These are phyloP conservation scores for Aphidius colemani DNA, from an alignment of 2,888 invertebrate genomes.

Conservation along the genomic window DNA sequence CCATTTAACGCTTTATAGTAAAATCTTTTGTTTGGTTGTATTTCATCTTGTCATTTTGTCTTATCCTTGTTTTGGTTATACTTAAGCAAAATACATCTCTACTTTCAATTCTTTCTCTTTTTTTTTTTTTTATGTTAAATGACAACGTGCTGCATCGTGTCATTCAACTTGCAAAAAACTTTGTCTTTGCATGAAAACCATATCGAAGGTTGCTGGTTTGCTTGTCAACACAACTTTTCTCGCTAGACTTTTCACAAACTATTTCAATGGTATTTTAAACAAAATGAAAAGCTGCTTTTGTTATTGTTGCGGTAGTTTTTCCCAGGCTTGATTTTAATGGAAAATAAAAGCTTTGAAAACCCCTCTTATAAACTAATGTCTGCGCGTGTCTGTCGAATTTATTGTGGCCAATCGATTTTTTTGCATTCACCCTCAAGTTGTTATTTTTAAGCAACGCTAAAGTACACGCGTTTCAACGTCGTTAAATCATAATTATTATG, in stretches of 20 bases:
- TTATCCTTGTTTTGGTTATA: constrained; percentile 21
- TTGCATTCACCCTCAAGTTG: constrained; percentile 31
- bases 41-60: not conserved
- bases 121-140: too few relatives aligned
- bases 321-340: constrained; percentile 6
- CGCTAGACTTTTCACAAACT: not conserved
- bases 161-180: constrained; percentile 15
- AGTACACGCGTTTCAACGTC: constrained; percentile 31
- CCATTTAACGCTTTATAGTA: constrained; percentile 52
- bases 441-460: constrained; percentile 37
- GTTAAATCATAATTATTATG: constrained; percentile 38
- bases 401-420: constrained; percentile 36
- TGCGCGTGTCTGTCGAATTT: constrained; percentile 37
- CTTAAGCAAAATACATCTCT: constrained; percentile 20
- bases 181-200: constrained; percentile 1
- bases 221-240: not conserved
- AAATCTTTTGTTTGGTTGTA: constrained; percentile 36
- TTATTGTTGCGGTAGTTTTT: not conserved
- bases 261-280: too few relatives aligned
- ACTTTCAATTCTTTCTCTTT: constrained; percentile 20
- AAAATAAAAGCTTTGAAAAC: constrained; percentile 16
- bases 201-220: not conserved
- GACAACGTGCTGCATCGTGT: constrained; percentile 3
- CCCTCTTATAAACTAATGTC: constrained; percentile 18
- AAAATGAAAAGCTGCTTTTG: not conserved